These are phyloP conservation scores for Etheostoma spectabile DNA, from an alignment of 2,113 vertebrate genomes.

Conservation along the genomic window DNA sequence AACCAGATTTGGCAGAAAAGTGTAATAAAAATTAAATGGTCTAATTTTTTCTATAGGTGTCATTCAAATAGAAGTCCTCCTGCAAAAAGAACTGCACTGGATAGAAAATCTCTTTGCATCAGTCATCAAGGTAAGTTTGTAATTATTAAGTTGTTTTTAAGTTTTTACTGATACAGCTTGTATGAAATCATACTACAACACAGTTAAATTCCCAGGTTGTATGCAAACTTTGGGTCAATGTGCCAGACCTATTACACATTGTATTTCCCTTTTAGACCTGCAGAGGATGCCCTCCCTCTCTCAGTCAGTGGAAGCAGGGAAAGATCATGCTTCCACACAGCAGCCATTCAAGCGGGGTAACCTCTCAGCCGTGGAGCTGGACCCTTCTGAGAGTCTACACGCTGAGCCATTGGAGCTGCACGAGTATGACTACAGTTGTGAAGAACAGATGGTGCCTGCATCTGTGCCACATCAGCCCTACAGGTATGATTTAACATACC, in stretches of 20 bases:
- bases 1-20: not conserved
- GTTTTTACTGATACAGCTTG: not conserved
- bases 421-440: slow-evolving; percentile 74
- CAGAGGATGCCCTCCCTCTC: slow-evolving; percentile 69
- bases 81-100: slow-evolving; percentile 53
- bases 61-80: slow-evolving; percentile 57
- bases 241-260: slow-evolving; percentile 2
- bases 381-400: slow-evolving; percentile 58
- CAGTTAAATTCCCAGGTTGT: no score
- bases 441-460: slow-evolving; percentile 84
- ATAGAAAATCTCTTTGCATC: slow-evolving; percentile 20
- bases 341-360: slow-evolving; percentile 33
- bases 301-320: slow-evolving; percentile 20
- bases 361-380: slow-evolving; percentile 50
- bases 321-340: slow-evolving; percentile 11
- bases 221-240: not conserved
- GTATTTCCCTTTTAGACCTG: slow-evolving; percentile 69
- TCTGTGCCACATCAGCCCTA: slow-evolving; percentile 73
- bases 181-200: not conserved
- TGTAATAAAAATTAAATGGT: not conserved
- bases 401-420: slow-evolving; percentile 65
- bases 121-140: slow-evolving; percentile 57
- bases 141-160: not conserved
- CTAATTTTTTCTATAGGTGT: slow-evolving; percentile 49
- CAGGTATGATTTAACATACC: slow-evolving; percentile 70